phyloP scores from a whole-genome alignment of 1,140 invertebrate genomes.

The Aphidius gifuensis region DNA sequence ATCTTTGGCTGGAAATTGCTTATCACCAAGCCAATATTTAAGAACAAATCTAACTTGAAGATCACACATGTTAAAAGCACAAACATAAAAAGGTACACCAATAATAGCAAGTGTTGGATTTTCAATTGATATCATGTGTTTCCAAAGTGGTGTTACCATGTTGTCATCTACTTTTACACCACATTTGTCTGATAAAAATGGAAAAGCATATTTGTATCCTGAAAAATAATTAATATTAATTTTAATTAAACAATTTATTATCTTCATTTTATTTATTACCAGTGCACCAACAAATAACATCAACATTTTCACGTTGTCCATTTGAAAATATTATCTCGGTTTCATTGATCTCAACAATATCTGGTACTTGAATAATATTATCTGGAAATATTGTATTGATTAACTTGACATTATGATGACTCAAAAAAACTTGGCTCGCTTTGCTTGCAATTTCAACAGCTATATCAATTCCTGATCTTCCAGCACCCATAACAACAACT shows the following conservation, averaged over 20 bases:
- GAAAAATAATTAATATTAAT: conserved; percentile 38
- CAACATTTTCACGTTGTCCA: conserved; percentile 34
- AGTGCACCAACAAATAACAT: conserved; percentile 2
- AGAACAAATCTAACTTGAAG: conserved; percentile 65
- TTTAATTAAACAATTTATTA: conserved; percentile 31
- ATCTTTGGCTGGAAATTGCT: conserved; percentile 51
- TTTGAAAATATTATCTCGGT: conserved; percentile 35
- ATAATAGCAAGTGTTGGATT: conserved; percentile 71
- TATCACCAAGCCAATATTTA: conserved; percentile 52
- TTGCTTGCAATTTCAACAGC: conserved; percentile 56
- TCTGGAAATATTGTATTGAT: background rate
- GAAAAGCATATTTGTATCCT: conserved; percentile 67
- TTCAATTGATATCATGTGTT: conserved; percentile 70
- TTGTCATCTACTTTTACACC: conserved; percentile 61
- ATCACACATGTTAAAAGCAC: conserved; percentile 70
- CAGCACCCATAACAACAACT: conserved; percentile 67
- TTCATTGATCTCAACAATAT: conserved; percentile 30
- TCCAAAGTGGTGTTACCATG: conserved; percentile 69
- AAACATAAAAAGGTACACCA: conserved; percentile 62
- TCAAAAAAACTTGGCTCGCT: conserved; percentile 53
- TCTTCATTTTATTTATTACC: conserved; percentile 22
- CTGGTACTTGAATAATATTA: background rate
- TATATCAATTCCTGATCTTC: conserved; percentile 70
- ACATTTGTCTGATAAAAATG: conserved; percentile 64
- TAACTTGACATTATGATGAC: conserved; percentile 42